These are phyloP conservation scores for Archaeoteleia sp. DNA, from an alignment of 2,888 invertebrate genomes.

Conservation along the genomic window DNA sequence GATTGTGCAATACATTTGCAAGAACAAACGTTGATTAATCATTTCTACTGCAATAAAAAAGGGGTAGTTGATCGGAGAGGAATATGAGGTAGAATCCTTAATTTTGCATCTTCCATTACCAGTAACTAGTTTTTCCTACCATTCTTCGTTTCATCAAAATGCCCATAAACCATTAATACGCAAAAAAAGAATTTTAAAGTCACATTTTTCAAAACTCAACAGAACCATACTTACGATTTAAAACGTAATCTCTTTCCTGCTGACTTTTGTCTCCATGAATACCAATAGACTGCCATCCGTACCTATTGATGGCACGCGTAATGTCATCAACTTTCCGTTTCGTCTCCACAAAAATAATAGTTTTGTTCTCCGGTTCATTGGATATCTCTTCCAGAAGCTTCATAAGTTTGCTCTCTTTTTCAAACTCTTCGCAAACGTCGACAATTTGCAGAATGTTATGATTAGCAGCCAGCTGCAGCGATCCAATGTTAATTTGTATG, in stretches of 20 bases:
- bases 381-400: slow-evolving; percentile 79
- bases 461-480: slow-evolving; percentile 80
- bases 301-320: slow-evolving; percentile 78
- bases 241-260: slow-evolving; percentile 80
- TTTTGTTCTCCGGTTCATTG: slow-evolving; percentile 80
- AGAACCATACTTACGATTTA: slow-evolving; percentile 72
- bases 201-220: not conserved
- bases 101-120: too few relatives aligned
- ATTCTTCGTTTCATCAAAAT: too few relatives aligned
- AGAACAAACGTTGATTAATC: too few relatives aligned
- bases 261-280: slow-evolving; percentile 83
- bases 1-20: too few relatives aligned
- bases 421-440: slow-evolving; percentile 80
- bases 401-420: slow-evolving; percentile 79
- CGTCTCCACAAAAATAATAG: slow-evolving; percentile 82
- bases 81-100: too few relatives aligned
- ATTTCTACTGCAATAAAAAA: too few relatives aligned
- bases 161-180: too few relatives aligned
- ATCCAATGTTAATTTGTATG: slow-evolving; percentile 81
- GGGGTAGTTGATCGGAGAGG: too few relatives aligned
- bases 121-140: too few relatives aligned
- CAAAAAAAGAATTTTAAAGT: too few relatives aligned
- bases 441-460: slow-evolving; percentile 83
- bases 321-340: slow-evolving; percentile 82
- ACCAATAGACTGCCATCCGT: slow-evolving; percentile 77